A percentile compares a stretch with the other conserved stretches of the same genome.
phyloP scores from a whole-genome alignment of 2,888 invertebrate species.

The Lasioglossum calceatum region DNA sequence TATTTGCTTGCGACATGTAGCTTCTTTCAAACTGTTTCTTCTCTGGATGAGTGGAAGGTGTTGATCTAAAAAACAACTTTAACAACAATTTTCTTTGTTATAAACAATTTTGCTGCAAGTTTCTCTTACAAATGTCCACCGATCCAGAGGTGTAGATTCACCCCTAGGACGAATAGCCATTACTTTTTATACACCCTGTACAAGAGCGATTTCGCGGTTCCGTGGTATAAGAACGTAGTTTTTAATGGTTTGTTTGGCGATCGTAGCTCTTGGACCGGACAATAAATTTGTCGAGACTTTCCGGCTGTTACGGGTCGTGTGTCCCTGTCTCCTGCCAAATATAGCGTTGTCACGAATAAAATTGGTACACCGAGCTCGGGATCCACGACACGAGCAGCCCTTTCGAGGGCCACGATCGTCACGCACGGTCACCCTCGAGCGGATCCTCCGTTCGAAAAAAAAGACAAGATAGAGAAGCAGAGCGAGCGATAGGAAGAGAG shows the following conservation, averaged over 20 bases:
- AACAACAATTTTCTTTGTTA: no score
- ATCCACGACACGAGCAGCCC: slow-evolving; percentile 40
- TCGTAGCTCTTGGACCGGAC: neutral
- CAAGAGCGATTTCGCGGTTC: neutral
- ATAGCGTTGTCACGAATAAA: slow-evolving; percentile 28
- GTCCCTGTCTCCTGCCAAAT: slow-evolving; percentile 41
- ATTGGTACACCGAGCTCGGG: slow-evolving; percentile 18
- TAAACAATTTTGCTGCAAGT: no score
- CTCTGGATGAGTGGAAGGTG: no score
- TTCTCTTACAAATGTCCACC: no score
- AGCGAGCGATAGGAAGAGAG: slow-evolving; percentile 8
- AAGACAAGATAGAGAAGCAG: neutral
- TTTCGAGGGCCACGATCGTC: slow-evolving; percentile 33
- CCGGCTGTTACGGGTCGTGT: slow-evolving; percentile 45
- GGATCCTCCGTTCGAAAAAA: slow-evolving; percentile 14
- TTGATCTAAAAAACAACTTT: no score
- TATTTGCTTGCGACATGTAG: no score
- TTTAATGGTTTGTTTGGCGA: neutral
- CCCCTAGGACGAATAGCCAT: no score
- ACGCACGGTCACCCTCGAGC: slow-evolving; percentile 44
- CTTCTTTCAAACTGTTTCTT: no score
- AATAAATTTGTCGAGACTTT: slow-evolving; percentile 25
- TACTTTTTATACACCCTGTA: no score
- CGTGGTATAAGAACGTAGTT: neutral
- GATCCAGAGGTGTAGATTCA: no score